Evolutionary conservation across 2,113 vertebrate species (phyloP).

Genomic region (Podarcis raffonei): DNA sequence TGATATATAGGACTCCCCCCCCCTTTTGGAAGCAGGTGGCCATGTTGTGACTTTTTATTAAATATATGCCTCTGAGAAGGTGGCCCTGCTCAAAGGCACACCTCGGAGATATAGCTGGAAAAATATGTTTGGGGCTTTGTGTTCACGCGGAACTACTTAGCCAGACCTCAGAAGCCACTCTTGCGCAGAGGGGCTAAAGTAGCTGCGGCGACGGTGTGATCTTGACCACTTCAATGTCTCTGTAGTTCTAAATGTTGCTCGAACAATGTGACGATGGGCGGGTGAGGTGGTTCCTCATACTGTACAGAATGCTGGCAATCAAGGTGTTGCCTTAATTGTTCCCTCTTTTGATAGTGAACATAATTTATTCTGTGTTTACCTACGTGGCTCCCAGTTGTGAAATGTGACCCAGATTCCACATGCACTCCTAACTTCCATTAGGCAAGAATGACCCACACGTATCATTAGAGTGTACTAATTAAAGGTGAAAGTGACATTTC

Average conservation of each 20-base stretch:
- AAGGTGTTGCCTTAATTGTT: slow-evolving; percentile 46
- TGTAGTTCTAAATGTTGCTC: slow-evolving; percentile 20
- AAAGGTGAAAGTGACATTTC: slow-evolving; percentile 72
- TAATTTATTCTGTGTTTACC: slow-evolving; percentile 47
- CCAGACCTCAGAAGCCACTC: neutral
- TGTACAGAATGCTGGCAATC: slow-evolving; percentile 38
- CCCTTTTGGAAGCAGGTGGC: slow-evolving; percentile 15
- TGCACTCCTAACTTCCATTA: slow-evolving; percentile 61
- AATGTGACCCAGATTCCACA: slow-evolving; percentile 64
- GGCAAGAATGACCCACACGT: slow-evolving; percentile 67
- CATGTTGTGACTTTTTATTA: slow-evolving; percentile 53
- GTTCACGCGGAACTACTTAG: slow-evolving; percentile 18
- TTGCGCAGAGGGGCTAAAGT: slow-evolving; percentile 14
- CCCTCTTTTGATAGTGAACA: slow-evolving; percentile 44
- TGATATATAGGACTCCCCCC: neutral
- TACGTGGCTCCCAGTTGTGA: slow-evolving; percentile 47
- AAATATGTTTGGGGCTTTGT: neutral
- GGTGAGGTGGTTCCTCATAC: slow-evolving; percentile 34
- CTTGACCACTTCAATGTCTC: neutral
- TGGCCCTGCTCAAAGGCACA: slow-evolving; percentile 32
- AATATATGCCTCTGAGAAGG: slow-evolving; percentile 10
- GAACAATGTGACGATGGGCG: slow-evolving; percentile 5
- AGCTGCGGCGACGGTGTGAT: neutral
- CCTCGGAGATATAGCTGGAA: slow-evolving; percentile 28
- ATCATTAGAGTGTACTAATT: slow-evolving; percentile 69